Base-by-base conservation (phyloP, 2,113 vertebrate species). In the Hylia prasina region DNA sequence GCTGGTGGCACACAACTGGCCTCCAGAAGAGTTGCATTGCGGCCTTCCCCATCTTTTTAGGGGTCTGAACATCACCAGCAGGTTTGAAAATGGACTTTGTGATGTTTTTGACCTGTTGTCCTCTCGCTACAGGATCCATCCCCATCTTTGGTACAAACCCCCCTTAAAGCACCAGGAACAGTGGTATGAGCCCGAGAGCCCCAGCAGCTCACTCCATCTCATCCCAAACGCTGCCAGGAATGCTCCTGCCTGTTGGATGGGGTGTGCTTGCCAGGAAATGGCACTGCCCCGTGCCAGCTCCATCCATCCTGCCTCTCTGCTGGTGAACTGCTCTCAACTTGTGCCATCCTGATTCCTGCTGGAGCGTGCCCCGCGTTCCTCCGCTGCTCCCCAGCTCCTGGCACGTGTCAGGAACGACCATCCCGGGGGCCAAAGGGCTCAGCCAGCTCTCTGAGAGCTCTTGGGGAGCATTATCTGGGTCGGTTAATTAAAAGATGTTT, bases 401-500 rank as follows among this genome's bases (percentile, higher is more conserved):
- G 56, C 25, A 50, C 13, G 35, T 42, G 33, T 63, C 87, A 83
- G 64, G 65, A 84, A 3, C 0, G 0, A 47, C 83, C 27, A 3
- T 22, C 57, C 35, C 0, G 2, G 39, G 24, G 44, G 44, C 9
- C 89, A 71, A 51, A 89, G 93, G 78, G 75, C 90, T 56, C 93
- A 80, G 54, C 35, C 95, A 81, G 60, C 87, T 63, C 83, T 73
- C 54, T 0, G 4, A 65, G 68, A 89, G 86, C 91, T 81, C 64
- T 54, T 19, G 48, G 76, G 63, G 45, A 87, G 27, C 70, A 66
- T 57, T 79, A 60, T 96, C 61, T 40, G 5, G 81, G 92, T 56
- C 4, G 4, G 50, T 8, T 78, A 90, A 87, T 87, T 87, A 71
- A 82, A 64, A 91, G 84, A 79, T 94, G 92, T 95, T 94, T 96